Conservation (phyloP, 2,797 vertebrate genomes). For the Liasis olivaceus region DNA sequence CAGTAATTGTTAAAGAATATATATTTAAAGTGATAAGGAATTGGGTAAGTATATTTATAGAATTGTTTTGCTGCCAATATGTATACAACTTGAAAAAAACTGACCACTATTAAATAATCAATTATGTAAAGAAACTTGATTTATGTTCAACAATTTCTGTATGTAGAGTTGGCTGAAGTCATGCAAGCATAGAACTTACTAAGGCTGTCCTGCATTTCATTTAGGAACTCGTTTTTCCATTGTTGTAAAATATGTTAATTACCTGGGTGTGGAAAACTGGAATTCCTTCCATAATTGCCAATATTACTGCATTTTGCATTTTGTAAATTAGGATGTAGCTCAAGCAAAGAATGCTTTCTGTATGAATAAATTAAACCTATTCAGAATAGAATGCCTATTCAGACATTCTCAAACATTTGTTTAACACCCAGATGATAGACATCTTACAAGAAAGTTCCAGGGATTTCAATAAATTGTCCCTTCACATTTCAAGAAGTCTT, state of each 20-base stretch:
- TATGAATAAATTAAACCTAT: slow-evolving; percentile 10
- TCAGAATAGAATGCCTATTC: background rate
- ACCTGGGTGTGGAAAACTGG: background rate
- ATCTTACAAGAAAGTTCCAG: background rate
- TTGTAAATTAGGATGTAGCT: slow-evolving; percentile 37
- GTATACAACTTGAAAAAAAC: slow-evolving; percentile 15
- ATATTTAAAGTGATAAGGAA: background rate
- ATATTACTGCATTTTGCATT: slow-evolving; percentile 30
- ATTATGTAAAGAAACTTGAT: background rate
- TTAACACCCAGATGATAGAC: background rate
- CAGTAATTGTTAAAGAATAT: background rate
- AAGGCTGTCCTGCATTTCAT: slow-evolving; percentile 27
- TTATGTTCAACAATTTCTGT: slow-evolving; percentile 6
- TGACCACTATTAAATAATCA: slow-evolving; percentile 18
- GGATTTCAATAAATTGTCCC: background rate
- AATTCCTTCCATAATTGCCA: slow-evolving; percentile 31
- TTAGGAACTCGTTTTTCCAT: slow-evolving; percentile 32
- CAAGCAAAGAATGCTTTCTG: slow-evolving; percentile 14
- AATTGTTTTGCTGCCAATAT: slow-evolving; percentile 26
- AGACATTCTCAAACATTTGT: background rate
- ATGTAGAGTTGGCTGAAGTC: slow-evolving; percentile 3
- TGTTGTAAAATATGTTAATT: background rate
- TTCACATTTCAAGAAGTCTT: background rate
- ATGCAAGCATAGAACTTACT: background rate
- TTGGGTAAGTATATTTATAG: background rate